Conservation (phyloP, 2,797 vertebrate genomes). For the Lacerta bilineata region DNA sequence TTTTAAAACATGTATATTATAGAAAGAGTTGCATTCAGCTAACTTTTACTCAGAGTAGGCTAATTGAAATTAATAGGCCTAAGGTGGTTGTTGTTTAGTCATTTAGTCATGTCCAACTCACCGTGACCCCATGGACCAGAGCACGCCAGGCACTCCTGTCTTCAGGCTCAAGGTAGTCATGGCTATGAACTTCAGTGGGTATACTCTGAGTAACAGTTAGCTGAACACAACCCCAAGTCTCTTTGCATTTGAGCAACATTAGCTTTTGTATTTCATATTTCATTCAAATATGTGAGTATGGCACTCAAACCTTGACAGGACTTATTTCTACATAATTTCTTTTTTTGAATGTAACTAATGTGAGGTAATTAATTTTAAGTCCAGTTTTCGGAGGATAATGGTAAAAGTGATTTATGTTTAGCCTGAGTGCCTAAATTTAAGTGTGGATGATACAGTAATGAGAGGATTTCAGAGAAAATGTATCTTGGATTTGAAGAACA, state of each 20-base stretch:
- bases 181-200: too few relatives aligned
- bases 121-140: too few relatives aligned
- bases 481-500: slow-evolving; percentile 1
- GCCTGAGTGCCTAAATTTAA: neutral
- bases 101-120: too few relatives aligned
- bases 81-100: too few relatives aligned
- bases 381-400: neutral
- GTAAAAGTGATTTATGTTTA: neutral
- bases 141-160: too few relatives aligned
- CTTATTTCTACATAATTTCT: neutral
- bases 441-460: neutral
- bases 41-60: too few relatives aligned
- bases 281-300: neutral
- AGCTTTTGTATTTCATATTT: neutral
- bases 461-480: neutral
- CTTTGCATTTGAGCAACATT: neutral
- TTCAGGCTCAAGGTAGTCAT: too few relatives aligned
- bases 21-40: too few relatives aligned
- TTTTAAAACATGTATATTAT: neutral
- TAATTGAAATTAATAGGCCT: too few relatives aligned
- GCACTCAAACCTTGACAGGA: neutral
- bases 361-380: neutral
- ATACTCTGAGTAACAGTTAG: too few relatives aligned
- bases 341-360: neutral
- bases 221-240: neutral